A percentile compares a stretch with the other conserved stretches of the same genome.
Conservation (phyloP, 2,113 vertebrate genomes). For the Poeciliopsis occidentalis region DNA sequence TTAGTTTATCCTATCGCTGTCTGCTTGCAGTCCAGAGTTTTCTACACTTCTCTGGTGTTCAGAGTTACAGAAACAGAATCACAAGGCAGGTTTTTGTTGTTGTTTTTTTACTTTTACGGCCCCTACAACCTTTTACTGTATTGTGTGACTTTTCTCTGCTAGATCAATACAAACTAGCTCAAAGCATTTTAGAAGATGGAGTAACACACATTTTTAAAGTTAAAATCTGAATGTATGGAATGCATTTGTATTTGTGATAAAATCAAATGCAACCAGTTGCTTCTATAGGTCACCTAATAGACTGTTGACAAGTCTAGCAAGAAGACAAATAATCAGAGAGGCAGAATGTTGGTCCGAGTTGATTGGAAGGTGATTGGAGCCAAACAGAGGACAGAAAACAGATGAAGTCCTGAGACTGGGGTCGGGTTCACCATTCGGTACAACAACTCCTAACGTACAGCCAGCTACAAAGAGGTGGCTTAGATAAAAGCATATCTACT, state of each 20-base stretch:
- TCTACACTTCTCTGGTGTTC: background rate
- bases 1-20: constrained; percentile 34
- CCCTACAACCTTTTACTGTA: background rate
- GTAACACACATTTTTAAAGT: background rate
- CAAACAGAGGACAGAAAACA: background rate
- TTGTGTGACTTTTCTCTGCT: background rate
- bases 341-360: background rate
- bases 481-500: too few relatives aligned
- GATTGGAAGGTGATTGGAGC: background rate
- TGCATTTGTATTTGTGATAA: background rate
- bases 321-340: background rate
- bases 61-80: too few relatives aligned
- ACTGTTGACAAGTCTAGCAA: background rate
- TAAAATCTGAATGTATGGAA: too few relatives aligned
- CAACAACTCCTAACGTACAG: too few relatives aligned
- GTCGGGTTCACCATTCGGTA: background rate
- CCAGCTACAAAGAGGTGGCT: too few relatives aligned
- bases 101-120: constrained; percentile 3
- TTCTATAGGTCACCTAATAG: background rate
- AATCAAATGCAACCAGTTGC: background rate
- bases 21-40: background rate
- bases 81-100: background rate
- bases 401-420: background rate
- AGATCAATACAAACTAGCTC: background rate
- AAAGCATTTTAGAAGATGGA: background rate